phyloP scores from a whole-genome alignment of 2,888 invertebrate genomes.

The Habroteleia sp. region DNA sequence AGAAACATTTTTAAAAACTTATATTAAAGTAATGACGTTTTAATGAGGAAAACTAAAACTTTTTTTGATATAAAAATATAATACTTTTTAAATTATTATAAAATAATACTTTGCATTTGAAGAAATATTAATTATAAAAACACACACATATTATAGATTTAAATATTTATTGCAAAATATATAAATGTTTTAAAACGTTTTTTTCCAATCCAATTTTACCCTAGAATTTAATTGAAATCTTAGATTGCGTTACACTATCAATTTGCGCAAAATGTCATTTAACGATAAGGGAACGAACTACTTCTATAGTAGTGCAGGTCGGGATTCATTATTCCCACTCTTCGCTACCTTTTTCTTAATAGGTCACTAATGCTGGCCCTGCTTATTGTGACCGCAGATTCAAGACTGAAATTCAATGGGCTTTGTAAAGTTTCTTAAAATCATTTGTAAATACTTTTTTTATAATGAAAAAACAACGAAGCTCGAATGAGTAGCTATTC shows the following conservation, averaged over 20 bases:
- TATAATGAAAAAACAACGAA: conserved; percentile 25
- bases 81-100: too few relatives aligned
- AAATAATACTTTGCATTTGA: too few relatives aligned
- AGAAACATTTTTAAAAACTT: too few relatives aligned
- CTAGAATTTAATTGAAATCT: not conserved
- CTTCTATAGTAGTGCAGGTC: not conserved
- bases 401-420: conserved; percentile 49
- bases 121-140: too few relatives aligned
- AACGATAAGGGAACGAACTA: not conserved
- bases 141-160: too few relatives aligned
- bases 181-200: conserved; percentile 1
- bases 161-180: too few relatives aligned
- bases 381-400: conserved; percentile 30
- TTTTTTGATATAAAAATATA: too few relatives aligned
- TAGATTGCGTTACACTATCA: not conserved
- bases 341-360: conserved; percentile 13
- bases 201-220: not conserved
- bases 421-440: conserved; percentile 39
- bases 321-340: not conserved
- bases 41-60: too few relatives aligned
- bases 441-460: conserved; percentile 43
- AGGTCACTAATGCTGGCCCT: conserved; percentile 23
- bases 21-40: too few relatives aligned
- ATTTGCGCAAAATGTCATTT: not conserved
- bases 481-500: conserved; percentile 17